Conservation (phyloP, 2,113 vertebrate genomes). For the Procapra przewalskii region DNA sequence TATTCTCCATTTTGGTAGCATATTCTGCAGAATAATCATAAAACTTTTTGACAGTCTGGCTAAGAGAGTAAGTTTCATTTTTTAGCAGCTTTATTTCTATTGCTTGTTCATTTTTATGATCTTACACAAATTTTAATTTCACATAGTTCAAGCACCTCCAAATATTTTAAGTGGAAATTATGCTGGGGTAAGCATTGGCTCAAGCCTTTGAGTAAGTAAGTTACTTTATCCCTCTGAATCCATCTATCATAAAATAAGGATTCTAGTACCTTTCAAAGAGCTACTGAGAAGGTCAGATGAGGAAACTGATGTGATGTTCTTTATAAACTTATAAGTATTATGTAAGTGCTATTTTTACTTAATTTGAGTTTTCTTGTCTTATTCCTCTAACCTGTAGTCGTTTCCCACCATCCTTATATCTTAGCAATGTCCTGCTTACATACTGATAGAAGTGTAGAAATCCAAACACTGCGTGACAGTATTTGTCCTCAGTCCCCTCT, state of each 20-base stretch:
- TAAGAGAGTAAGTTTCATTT: neutral
- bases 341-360: neutral
- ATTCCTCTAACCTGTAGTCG: neutral
- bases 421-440: neutral
- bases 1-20: slow-evolving; percentile 9
- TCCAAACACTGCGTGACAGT: neutral
- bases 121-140: slow-evolving; percentile 21
- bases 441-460: neutral
- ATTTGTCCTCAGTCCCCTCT: neutral
- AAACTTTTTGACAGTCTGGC: slow-evolving; percentile 6
- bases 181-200: neutral
- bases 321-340: neutral
- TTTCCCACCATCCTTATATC: neutral
- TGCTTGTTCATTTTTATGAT: neutral
- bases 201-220: neutral
- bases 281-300: neutral
- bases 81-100: slow-evolving; percentile 30
- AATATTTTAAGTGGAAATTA: neutral
- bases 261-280: neutral
- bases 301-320: neutral
- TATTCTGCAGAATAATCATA: neutral
- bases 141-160: neutral
- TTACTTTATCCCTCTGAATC: neutral
- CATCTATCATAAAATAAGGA: neutral
- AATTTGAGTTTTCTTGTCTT: neutral